These are phyloP conservation scores for Ceratoteleas bidentatus DNA, from an alignment of 1,140 invertebrate genomes.

Conservation along the genomic window DNA sequence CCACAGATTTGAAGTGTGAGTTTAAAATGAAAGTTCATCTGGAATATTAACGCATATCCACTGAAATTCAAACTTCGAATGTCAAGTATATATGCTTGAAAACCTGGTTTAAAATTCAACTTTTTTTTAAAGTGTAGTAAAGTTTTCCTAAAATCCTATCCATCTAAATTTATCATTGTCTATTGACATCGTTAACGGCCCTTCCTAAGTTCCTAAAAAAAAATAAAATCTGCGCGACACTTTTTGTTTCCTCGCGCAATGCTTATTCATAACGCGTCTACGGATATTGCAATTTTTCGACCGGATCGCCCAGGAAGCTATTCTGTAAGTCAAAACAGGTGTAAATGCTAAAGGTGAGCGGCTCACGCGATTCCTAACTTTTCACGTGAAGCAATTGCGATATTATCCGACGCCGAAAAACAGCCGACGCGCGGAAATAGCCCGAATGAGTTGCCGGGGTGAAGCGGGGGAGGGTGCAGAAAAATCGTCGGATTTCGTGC, in stretches of 20 bases:
- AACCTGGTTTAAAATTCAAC: too few relatives aligned
- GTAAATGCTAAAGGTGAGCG: conserved; percentile 66
- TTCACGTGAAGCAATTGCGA: conserved; percentile 64
- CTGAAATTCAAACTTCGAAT: too few relatives aligned
- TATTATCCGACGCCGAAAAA: conserved; percentile 55
- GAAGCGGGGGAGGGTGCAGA: neutral
- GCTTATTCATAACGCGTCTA: conserved; percentile 57
- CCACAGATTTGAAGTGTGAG: too few relatives aligned
- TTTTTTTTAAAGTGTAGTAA: too few relatives aligned
- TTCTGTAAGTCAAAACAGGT: conserved; percentile 66
- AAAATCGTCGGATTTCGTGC: conserved; percentile 35
- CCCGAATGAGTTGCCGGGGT: conserved; percentile 48
- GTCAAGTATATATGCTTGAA: too few relatives aligned
- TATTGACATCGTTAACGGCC: too few relatives aligned
- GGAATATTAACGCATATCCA: too few relatives aligned
- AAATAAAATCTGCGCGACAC: conserved; percentile 20
- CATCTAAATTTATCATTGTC: too few relatives aligned
- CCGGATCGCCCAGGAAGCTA: conserved; percentile 63
- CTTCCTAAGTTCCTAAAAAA: too few relatives aligned
- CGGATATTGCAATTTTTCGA: conserved; percentile 68
- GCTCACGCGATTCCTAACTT: conserved; percentile 66
- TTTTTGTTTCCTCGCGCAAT: conserved; percentile 37
- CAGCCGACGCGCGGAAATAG: conserved; percentile 45
- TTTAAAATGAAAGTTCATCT: too few relatives aligned
- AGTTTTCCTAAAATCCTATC: too few relatives aligned